Percentiles rank a stretch among this genome's conserved stretches.
Evolutionary conservation across 2,113 vertebrate species (phyloP).

Genomic region (Capreolus pygargus): DNA sequence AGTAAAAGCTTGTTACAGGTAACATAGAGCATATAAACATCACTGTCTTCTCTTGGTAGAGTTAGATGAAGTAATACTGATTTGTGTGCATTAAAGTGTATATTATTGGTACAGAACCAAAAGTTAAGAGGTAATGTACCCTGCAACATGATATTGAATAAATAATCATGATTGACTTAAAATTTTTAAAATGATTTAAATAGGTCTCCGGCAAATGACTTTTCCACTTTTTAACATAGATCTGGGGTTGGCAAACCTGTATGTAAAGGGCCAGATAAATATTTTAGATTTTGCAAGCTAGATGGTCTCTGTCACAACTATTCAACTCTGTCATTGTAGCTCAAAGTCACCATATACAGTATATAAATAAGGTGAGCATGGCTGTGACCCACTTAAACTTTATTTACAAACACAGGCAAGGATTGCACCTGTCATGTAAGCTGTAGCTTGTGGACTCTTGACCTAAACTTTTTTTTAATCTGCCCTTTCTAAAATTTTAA

Average conservation of each 20-base stretch:
- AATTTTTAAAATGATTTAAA: not conserved
- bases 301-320: not conserved
- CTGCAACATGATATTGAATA: not conserved
- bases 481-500: slow-evolving; percentile 2
- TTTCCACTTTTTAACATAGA: slow-evolving; percentile 9
- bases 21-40: rapidly evolving
- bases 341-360: not conserved
- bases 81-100: not conserved
- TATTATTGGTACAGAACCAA: not conserved
- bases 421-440: not conserved
- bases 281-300: not conserved
- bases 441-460: not conserved
- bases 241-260: not conserved
- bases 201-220: not conserved
- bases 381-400: not conserved
- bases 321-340: not conserved
- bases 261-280: not conserved
- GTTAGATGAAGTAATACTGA: not conserved
- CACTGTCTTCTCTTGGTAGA: not conserved
- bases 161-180: not conserved
- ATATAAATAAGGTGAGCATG: not conserved
- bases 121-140: not conserved
- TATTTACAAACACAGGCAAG: not conserved
- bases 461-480: not conserved
- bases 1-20: not conserved